Evolutionary conservation across 53 echinoderm and acorn worm species (phyloP).

Genomic region (Henricia sp.): DNA sequence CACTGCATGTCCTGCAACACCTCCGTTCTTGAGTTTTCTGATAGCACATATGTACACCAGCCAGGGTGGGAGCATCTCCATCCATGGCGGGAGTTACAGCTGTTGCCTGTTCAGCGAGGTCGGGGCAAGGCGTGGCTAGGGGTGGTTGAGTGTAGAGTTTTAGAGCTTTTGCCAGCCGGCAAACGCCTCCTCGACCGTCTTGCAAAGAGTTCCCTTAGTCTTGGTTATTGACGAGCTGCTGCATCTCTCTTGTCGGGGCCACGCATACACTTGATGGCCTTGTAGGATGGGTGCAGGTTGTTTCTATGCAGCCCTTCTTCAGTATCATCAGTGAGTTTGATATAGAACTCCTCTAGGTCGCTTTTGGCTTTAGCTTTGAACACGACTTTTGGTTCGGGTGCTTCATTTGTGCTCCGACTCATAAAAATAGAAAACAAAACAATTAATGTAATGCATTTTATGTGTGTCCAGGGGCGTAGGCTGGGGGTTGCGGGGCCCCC

Average conservation of each 20-base stretch:
- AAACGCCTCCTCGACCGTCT: not conserved
- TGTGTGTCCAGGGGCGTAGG: too few species aligned
- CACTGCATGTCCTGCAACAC: not conserved
- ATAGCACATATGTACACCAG: not conserved
- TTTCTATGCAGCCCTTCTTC: constrained; percentile 9
- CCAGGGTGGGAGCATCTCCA: not conserved
- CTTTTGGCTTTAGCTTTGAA: too few species aligned
- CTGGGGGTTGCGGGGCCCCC: too few species aligned
- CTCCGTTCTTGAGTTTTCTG: constrained; percentile 9
- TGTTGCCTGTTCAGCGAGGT: not conserved
- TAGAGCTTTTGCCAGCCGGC: not conserved
- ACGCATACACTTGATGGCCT: constrained; percentile 16
- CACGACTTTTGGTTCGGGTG: too few species aligned
- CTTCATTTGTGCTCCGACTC: too few species aligned
- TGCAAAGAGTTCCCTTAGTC: not conserved
- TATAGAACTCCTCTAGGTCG: not conserved
- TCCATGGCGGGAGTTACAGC: not conserved
- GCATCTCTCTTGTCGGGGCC: constrained; percentile 1
- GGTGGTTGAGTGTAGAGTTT: not conserved
- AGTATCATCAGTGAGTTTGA: not conserved
- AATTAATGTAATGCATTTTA: too few species aligned
- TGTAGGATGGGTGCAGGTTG: not conserved
- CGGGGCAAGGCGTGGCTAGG: not conserved
- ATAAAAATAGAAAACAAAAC: too few species aligned
- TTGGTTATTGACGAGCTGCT: not conserved